These are phyloP conservation scores for Eulemur rubriventer DNA, from an alignment of 2,797 vertebrate species.

Conservation along the genomic window DNA sequence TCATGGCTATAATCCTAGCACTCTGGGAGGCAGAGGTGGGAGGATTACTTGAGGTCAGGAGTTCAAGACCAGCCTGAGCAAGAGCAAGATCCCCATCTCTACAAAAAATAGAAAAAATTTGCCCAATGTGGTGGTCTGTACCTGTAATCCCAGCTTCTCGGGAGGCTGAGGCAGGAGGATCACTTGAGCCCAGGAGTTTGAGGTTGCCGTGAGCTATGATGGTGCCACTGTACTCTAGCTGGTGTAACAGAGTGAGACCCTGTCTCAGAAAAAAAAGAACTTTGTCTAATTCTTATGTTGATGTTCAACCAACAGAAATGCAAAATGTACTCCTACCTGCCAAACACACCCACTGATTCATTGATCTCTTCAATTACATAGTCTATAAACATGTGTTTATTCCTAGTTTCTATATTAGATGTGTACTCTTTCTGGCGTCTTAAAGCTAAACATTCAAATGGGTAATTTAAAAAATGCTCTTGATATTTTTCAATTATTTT, in stretches of 20 bases:
- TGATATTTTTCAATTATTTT: slow-evolving; percentile 52
- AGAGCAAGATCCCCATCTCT: background rate
- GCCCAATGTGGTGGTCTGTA: background rate
- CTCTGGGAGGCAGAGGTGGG: background rate
- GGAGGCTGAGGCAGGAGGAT: background rate
- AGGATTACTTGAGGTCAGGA: background rate
- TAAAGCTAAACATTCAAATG: background rate
- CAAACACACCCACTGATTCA: background rate
- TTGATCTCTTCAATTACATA: background rate
- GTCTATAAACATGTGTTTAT: background rate
- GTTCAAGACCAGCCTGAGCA: background rate
- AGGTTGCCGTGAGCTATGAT: background rate
- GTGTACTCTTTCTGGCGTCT: background rate
- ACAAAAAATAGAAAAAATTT: background rate
- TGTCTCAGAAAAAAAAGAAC: background rate
- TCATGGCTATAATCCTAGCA: background rate
- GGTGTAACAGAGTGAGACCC: background rate
- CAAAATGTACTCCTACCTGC: background rate
- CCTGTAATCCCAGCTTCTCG: too few species aligned
- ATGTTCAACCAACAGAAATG: background rate
- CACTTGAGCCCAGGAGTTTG: background rate
- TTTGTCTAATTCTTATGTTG: background rate
- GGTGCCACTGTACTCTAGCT: background rate
- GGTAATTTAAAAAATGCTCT: background rate
- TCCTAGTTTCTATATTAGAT: background rate